Conservation (phyloP, 2,797 vertebrate species). For the Gymnoscopelus microlampas region DNA sequence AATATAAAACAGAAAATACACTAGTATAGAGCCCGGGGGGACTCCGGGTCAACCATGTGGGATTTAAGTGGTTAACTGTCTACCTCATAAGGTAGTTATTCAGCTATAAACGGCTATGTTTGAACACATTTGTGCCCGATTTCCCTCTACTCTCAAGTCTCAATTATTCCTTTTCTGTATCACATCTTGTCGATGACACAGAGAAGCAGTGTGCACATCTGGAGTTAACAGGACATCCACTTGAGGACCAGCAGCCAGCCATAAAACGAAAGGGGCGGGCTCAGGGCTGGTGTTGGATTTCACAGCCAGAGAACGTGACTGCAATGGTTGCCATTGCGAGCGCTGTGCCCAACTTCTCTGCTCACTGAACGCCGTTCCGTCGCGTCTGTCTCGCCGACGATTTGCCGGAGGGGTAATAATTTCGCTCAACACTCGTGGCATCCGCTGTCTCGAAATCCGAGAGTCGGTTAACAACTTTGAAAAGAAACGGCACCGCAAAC, state of each 20-base stretch:
- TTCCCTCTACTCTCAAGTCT: no score
- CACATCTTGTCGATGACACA: slow-evolving; percentile 4
- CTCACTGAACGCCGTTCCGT: slow-evolving; percentile 51
- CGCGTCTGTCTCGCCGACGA: slow-evolving; percentile 33
- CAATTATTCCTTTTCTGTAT: no score
- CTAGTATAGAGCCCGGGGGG: no score
- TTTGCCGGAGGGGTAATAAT: slow-evolving; percentile 18
- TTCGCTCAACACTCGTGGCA: slow-evolving; percentile 13
- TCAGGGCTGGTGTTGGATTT: slow-evolving; percentile 65
- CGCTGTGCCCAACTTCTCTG: slow-evolving; percentile 69
- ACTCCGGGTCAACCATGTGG: no score
- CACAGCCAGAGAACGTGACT: slow-evolving; percentile 78
- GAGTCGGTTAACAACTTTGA: slow-evolving; percentile 61
- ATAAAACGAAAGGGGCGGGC: slow-evolving; percentile 73
- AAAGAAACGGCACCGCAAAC: slow-evolving; percentile 45
- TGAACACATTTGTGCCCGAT: no score
- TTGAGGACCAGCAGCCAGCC: slow-evolving; percentile 51
- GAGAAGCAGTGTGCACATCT: slow-evolving; percentile 62
- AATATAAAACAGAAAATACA: no score
- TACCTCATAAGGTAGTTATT: no score
- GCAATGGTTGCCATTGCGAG: slow-evolving; percentile 73
- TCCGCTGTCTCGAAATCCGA: slow-evolving; percentile 32
- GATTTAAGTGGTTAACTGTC: no score
- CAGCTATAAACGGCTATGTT: neutral
- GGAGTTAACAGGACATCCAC: slow-evolving; percentile 71